Base-by-base conservation (phyloP, 1,140 invertebrate species). In the Tenebrio molitor region DNA sequence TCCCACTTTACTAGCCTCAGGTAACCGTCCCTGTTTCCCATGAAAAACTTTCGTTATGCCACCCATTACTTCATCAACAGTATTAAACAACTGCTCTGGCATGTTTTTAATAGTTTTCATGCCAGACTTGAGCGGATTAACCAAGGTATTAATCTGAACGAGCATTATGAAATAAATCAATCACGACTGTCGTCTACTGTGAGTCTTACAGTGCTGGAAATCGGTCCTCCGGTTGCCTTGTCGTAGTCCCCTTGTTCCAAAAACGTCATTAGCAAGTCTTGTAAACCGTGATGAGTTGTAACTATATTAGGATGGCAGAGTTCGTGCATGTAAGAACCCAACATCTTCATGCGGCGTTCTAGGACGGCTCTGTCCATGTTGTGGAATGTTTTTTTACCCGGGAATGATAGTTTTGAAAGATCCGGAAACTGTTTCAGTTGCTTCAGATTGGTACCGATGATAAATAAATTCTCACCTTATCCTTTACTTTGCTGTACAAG, bases 321-420 rank as follows among this genome's bases (percentile, higher is more conserved):
- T 74, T 88, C 91, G 76, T 91, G 87, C 65, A 98, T 84, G 85
- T 97, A 98, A 25, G 87, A 88, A 81, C 97, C 95, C 2, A 98
- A 83, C 85, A 94, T 92, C 67, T 90, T 87, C 87, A 94, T 95
- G 23, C 96, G 86, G 77, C 90, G 92, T 81, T 98, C 95, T 39
- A 98, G 82, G 39, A 98, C 95, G 4, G 90, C 86, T 44, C 94
- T 85, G 66, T 95, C 95, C 81, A 95, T 94, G 82, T 97, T 98
- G 76, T 97, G 95, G 80, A 98, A 95, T 12, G 96, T 92, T 79
- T 96, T 97, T 83, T 98, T 98, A 0, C 92, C 93, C 8, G 96
- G 96, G 80, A 98, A 96, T 16, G 90, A 87, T 16, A 97, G 84
- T 77, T 91, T 92, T 2, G 88, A 87, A 1, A 97, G 81, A 81